Conservation (phyloP, 2,797 vertebrate species). For the Psittacula derbiana region DNA sequence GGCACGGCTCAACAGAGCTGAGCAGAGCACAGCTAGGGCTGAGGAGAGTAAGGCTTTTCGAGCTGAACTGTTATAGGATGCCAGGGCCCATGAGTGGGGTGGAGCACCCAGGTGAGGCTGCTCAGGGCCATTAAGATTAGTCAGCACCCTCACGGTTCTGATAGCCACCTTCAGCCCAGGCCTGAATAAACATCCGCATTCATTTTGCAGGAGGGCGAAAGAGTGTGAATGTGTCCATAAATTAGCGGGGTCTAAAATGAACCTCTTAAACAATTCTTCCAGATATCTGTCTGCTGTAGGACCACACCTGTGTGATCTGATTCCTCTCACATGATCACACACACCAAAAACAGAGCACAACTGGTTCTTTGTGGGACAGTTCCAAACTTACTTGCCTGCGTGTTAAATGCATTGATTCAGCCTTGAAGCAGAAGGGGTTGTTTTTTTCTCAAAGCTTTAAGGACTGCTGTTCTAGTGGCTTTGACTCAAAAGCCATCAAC, state of each 20-base stretch:
- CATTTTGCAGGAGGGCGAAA: neutral
- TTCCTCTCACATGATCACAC: neutral
- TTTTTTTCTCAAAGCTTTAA: neutral
- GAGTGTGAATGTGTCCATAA: rapidly evolving
- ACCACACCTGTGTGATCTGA: neutral
- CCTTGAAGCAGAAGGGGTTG: rapidly evolving
- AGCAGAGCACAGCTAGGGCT: neutral
- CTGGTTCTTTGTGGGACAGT: neutral
- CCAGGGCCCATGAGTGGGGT: neutral
- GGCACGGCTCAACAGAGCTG: rapidly evolving
- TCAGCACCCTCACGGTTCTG: neutral
- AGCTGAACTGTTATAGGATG: neutral
- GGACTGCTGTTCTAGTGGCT: neutral
- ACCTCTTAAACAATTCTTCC: neutral
- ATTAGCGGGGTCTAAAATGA: neutral
- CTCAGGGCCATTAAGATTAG: neutral
- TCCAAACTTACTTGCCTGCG: neutral
- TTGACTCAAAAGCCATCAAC: neutral
- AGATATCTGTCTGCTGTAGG: rapidly evolving
- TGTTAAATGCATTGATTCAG: neutral
- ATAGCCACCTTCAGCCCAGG: neutral
- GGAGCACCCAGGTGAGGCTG: neutral
- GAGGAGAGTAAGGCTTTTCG: rapidly evolving
- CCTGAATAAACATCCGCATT: neutral
- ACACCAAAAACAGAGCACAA: neutral